Evolutionary conservation across 2,888 invertebrate genomes (phyloP).

Genomic region (Calliscelio sp.): DNA sequence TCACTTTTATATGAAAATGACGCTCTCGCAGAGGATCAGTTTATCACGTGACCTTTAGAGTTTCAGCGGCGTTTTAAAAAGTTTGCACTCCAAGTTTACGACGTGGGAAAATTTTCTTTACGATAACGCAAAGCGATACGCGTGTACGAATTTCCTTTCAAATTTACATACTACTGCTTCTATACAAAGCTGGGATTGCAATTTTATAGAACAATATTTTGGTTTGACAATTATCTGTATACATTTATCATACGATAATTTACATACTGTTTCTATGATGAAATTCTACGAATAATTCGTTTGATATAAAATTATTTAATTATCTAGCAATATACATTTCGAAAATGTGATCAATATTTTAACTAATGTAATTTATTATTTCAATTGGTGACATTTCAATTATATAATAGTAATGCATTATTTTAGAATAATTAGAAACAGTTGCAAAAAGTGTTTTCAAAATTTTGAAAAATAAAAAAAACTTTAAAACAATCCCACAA

Average conservation of each 20-base stretch:
- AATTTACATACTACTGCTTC: too few relatives aligned
- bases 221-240: too few relatives aligned
- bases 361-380: background rate
- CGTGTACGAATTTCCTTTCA: background rate
- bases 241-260: too few relatives aligned
- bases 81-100: slow-evolving; percentile 21
- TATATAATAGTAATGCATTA: too few relatives aligned
- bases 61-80: slow-evolving; percentile 28
- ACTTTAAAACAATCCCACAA: too few relatives aligned
- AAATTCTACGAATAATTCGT: background rate
- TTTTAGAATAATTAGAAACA: too few relatives aligned
- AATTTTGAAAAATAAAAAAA: too few relatives aligned
- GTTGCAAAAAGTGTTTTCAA: too few relatives aligned
- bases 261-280: background rate
- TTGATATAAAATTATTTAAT: too few relatives aligned
- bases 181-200: too few relatives aligned
- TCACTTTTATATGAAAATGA: slow-evolving; percentile 22
- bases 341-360: background rate
- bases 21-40: slow-evolving; percentile 18
- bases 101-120: slow-evolving; percentile 5
- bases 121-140: background rate
- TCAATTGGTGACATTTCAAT: background rate
- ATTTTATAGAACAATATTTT: too few relatives aligned
- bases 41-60: slow-evolving; percentile 38
- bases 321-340: too few relatives aligned